Conservation (phyloP, 2,113 vertebrate species). For the Sinocyclocheilus grahami region DNA sequence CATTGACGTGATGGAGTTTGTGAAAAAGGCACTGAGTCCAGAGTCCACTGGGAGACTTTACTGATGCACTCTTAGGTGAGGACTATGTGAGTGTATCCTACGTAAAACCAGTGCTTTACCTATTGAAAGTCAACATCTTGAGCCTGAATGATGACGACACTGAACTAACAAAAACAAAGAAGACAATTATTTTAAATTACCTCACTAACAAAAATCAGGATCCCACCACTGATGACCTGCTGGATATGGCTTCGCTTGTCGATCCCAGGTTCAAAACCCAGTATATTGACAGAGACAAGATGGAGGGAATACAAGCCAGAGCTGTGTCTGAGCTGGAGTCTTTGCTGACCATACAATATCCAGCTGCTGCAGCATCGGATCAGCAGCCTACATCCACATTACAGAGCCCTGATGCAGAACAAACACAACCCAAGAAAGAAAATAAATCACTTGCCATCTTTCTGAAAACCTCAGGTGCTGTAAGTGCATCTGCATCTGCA, state of each 20-base stretch:
- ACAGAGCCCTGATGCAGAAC: too few relatives aligned
- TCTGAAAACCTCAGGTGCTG: slow-evolving; percentile 5
- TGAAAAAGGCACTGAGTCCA: slow-evolving; percentile 22
- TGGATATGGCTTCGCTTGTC: slow-evolving; percentile 31
- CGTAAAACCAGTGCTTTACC: too few relatives aligned
- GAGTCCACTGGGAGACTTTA: slow-evolving; percentile 8
- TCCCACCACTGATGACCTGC: slow-evolving; percentile 15
- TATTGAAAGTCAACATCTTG: too few relatives aligned
- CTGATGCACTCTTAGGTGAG: slow-evolving; percentile 19
- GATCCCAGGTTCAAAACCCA: slow-evolving; percentile 26
- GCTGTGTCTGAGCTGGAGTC: slow-evolving; percentile 38
- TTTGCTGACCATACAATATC: slow-evolving; percentile 25
- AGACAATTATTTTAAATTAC: too few relatives aligned
- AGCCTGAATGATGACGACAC: too few relatives aligned
- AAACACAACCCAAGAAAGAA: slow-evolving; percentile 18
- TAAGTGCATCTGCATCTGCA: too few relatives aligned
- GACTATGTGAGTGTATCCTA: too few relatives aligned
- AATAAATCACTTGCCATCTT: slow-evolving; percentile 37
- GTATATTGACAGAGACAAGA: not conserved
- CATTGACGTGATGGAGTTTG: slow-evolving; percentile 36
- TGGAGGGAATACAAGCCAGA: slow-evolving; percentile 28
- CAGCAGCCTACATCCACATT: not conserved
- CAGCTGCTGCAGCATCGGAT: not conserved
- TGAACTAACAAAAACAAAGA: slow-evolving; percentile 10
- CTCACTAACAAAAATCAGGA: too few relatives aligned